Conservation (phyloP, 2,797 vertebrate species). For the Epinephelus coioides region DNA sequence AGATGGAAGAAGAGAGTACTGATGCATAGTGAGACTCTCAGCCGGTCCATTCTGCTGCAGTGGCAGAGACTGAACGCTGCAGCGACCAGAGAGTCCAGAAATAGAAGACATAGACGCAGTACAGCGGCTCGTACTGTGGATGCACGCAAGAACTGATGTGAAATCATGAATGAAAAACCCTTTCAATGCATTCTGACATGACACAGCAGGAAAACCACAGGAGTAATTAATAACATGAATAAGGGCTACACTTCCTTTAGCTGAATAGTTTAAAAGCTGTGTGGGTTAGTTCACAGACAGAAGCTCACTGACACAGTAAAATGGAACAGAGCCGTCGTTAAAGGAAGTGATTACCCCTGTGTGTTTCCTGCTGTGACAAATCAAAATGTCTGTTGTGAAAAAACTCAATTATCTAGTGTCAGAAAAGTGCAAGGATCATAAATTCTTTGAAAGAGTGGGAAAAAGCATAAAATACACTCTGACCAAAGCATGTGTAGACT, state of each 20-base stretch:
- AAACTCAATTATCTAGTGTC: not conserved
- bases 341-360: not conserved
- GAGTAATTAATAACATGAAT: not conserved
- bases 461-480: not conserved
- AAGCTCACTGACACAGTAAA: too few species aligned
- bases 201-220: not conserved
- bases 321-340: too few species aligned
- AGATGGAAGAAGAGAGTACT: not conserved
- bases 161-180: constrained; percentile 38
- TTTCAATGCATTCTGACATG: not conserved
- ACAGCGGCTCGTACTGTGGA: not conserved
- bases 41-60: constrained; percentile 62
- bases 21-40: constrained; percentile 17
- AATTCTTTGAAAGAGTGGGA: not conserved
- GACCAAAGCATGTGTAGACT: not conserved
- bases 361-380: not conserved
- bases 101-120: constrained; percentile 49
- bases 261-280: too few species aligned
- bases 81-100: constrained; percentile 45
- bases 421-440: constrained; percentile 4
- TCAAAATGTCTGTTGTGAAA: constrained; percentile 6
- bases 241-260: too few species aligned
- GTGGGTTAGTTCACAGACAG: too few species aligned
- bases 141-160: not conserved
- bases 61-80: constrained; percentile 59